These are phyloP conservation scores for Danaus melanippus DNA, from an alignment of 1,140 invertebrate species.

Conservation along the genomic window DNA sequence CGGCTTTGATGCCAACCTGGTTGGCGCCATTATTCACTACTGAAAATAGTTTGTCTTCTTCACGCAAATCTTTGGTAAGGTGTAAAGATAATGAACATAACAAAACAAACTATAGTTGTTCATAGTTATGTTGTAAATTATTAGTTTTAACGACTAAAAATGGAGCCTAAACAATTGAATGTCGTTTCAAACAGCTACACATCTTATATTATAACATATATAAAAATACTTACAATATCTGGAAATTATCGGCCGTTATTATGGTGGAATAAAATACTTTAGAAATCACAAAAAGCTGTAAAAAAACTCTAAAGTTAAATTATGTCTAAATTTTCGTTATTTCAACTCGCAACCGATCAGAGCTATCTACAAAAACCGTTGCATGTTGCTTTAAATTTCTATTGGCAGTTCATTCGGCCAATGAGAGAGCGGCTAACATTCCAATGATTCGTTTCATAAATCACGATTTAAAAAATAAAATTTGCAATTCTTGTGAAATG, in stretches of 20 bases:
- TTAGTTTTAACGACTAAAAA: slow-evolving; percentile 52
- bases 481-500: too few species aligned
- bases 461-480: too few species aligned
- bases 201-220: slow-evolving; percentile 27
- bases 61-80: slow-evolving; percentile 24
- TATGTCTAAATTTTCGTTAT: slow-evolving; percentile 43
- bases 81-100: slow-evolving; percentile 7
- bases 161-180: slow-evolving; percentile 69
- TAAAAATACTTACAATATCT: slow-evolving; percentile 44
- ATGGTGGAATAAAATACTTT: slow-evolving; percentile 28
- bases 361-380: slow-evolving; percentile 65
- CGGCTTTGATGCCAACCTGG: slow-evolving; percentile 66
- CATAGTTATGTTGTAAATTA: slow-evolving; percentile 24
- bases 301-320: slow-evolving; percentile 32
- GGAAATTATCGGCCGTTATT: slow-evolving; percentile 49
- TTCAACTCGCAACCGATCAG: slow-evolving; percentile 56
- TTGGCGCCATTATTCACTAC: slow-evolving; percentile 73
- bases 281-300: slow-evolving; percentile 34
- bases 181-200: slow-evolving; percentile 36
- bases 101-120: slow-evolving; percentile 27
- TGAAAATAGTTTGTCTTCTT: slow-evolving; percentile 35
- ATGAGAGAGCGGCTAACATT: slow-evolving; percentile 21
- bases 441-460: slow-evolving; percentile 29
- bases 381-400: slow-evolving; percentile 41
- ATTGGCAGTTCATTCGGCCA: slow-evolving; percentile 44